A percentile compares a stretch with the other conserved stretches of the same genome.
Evolutionary conservation across 2,888 invertebrate genomes (phyloP).

Genomic region (Dynastes tityus): DNA sequence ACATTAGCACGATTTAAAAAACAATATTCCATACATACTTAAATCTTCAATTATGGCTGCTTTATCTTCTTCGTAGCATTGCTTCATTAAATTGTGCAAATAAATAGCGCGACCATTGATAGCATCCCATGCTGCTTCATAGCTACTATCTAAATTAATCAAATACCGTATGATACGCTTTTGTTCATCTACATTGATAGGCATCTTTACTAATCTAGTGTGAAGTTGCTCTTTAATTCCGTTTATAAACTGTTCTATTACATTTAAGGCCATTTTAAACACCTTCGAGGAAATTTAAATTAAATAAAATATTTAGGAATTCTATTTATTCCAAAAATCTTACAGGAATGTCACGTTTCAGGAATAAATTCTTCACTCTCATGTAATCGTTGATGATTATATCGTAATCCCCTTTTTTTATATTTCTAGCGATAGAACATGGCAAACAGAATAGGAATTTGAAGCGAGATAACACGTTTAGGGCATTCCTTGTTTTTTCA

Average conservation of each 20-base stretch:
- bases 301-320: conserved; percentile 23
- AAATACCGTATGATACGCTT: conserved; percentile 92
- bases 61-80: conserved; percentile 79
- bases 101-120: conserved; percentile 89
- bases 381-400: conserved; percentile 98
- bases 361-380: conserved; percentile 95
- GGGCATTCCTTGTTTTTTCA: conserved; percentile 95
- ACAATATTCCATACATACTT: conserved; percentile 5
- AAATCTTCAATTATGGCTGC: conserved; percentile 64
- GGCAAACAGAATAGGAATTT: conserved; percentile 97
- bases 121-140: conserved; percentile 98
- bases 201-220: conserved; percentile 90
- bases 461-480: conserved; percentile 93
- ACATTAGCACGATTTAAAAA: conserved; percentile 22
- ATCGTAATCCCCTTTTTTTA: conserved; percentile 95
- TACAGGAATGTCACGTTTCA: conserved; percentile 91
- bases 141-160: conserved; percentile 82
- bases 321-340: conserved; percentile 49
- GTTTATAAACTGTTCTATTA: conserved; percentile 92
- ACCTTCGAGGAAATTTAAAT: conserved; percentile 72
- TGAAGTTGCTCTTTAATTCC: conserved; percentile 87
- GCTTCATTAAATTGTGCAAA: conserved; percentile 78
- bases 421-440: conserved; percentile 93
- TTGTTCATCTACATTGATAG: conserved; percentile 94
- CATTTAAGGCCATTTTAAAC: conserved; percentile 89